Conservation (phyloP, 2,797 vertebrate genomes). For the Chaunax sp. region DNA sequence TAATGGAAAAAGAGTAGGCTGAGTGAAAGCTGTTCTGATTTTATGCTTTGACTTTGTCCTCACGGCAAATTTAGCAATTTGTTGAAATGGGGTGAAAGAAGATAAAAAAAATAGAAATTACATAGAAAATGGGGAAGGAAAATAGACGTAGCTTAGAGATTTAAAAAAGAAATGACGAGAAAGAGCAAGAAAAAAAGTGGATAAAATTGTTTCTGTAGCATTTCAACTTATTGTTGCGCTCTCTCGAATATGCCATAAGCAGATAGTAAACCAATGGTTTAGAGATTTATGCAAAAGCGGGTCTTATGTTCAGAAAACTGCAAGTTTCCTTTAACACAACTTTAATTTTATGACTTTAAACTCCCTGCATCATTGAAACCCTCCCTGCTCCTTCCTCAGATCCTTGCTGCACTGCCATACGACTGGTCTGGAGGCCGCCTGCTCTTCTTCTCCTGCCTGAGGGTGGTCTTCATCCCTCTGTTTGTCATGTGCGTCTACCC, state of each 20-base stretch:
- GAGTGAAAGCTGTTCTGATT: slow-evolving; percentile 17
- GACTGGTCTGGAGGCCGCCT: slow-evolving; percentile 93
- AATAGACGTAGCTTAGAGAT: slow-evolving; percentile 13
- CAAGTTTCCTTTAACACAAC: background rate
- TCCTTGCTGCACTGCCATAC: slow-evolving; percentile 93
- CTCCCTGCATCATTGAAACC: background rate
- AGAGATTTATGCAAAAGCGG: background rate
- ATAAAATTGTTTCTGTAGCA: background rate
- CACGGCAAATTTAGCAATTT: slow-evolving; percentile 33
- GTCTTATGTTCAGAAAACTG: background rate
- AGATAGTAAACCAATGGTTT: background rate
- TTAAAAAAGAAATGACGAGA: slow-evolving; percentile 15
- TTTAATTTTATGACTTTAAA: background rate
- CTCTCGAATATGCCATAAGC: background rate
- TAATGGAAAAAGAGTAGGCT: slow-evolving; percentile 16
- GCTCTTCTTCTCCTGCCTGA: slow-evolving; percentile 91
- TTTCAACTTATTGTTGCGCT: slow-evolving; percentile 5
- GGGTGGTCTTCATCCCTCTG: slow-evolving; percentile 95
- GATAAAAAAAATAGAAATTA: slow-evolving; percentile 30
- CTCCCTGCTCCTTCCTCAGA: slow-evolving; percentile 76
- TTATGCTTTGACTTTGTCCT: slow-evolving; percentile 29
- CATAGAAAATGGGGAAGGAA: slow-evolving; percentile 8
- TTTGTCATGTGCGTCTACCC: slow-evolving; percentile 98
- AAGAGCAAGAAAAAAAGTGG: background rate
- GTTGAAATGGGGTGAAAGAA: slow-evolving; percentile 14